These are phyloP conservation scores for Chrysolina americana DNA, from an alignment of 2,888 invertebrate species.

Conservation along the genomic window DNA sequence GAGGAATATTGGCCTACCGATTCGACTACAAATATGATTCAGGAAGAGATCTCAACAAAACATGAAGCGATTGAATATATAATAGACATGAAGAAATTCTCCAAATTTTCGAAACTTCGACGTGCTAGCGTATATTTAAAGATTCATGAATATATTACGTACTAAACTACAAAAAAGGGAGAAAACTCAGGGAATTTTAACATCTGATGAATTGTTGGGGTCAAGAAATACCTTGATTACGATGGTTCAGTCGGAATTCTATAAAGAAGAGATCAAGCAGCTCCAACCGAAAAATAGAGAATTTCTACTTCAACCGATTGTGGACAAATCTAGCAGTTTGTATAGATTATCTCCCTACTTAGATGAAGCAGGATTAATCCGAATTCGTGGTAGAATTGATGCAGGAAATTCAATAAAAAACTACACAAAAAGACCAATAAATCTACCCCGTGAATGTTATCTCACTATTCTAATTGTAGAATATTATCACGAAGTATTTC, in stretches of 20 bases:
- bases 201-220: neutral
- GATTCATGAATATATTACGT: neutral
- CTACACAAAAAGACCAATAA: constrained; percentile 26
- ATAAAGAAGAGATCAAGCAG: constrained; percentile 11
- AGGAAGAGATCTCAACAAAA: neutral
- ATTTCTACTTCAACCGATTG: neutral
- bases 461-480: neutral
- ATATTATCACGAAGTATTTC: constrained; percentile 3
- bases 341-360: constrained; percentile 29
- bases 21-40: neutral
- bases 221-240: neutral
- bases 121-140: neutral
- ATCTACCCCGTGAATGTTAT: constrained; percentile 19
- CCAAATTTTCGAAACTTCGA: neutral
- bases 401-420: neutral
- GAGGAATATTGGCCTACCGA: neutral
- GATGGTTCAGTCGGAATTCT: neutral
- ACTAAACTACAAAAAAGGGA: neutral
- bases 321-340: neutral
- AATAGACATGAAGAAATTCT: neutral
- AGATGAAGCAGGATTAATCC: constrained; percentile 27
- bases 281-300: neutral
- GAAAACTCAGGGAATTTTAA: neutral
- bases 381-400: too few relatives aligned
- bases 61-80: neutral